Conservation (phyloP, 2,888 invertebrate species). For the Hirtodrosophila trivittata region DNA sequence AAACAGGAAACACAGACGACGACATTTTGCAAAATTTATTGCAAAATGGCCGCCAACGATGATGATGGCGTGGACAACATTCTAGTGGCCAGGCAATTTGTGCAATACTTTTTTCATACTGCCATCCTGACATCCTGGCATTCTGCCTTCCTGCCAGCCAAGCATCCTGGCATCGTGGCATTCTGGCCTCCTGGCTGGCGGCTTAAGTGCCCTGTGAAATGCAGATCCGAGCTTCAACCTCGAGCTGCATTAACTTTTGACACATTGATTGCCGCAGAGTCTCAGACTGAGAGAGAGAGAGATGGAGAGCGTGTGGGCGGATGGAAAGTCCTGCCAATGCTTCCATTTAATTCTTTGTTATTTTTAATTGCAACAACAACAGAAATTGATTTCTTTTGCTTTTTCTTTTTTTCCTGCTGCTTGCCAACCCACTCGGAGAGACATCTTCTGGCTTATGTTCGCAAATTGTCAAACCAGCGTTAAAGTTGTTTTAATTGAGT, state of each 20-base stretch:
- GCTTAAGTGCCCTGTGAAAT: constrained; percentile 65
- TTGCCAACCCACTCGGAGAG: not conserved
- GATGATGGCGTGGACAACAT: constrained; percentile 34
- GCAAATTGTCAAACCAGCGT: constrained; percentile 26
- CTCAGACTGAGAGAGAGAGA: not conserved
- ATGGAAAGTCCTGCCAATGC: no score
- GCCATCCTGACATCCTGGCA: constrained; percentile 12
- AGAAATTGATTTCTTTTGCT: constrained; percentile 28
- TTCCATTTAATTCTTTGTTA: no score
- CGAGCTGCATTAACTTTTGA: constrained; percentile 67
- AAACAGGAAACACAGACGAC: constrained; percentile 70
- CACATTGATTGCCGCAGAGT: constrained; percentile 57
- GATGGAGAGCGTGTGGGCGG: not conserved
- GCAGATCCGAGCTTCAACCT: constrained; percentile 41
- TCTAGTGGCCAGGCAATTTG: constrained; percentile 48
- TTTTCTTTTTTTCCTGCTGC: no score
- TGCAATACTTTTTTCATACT: constrained; percentile 34
- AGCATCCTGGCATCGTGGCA: constrained; percentile 18
- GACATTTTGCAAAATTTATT: constrained; percentile 71
- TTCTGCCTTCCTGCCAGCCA: not conserved
- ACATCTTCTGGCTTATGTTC: not conserved
- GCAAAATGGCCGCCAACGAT: constrained; percentile 53
- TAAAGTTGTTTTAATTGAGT: constrained; percentile 59
- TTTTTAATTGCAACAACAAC: constrained; percentile 49
- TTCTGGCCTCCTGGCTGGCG: constrained; percentile 23